Evolutionary conservation across 2,797 vertebrate species (phyloP), one percentile per base, ranked within the genome.

Genomic region (Microctenopoma lineatum): DNA sequence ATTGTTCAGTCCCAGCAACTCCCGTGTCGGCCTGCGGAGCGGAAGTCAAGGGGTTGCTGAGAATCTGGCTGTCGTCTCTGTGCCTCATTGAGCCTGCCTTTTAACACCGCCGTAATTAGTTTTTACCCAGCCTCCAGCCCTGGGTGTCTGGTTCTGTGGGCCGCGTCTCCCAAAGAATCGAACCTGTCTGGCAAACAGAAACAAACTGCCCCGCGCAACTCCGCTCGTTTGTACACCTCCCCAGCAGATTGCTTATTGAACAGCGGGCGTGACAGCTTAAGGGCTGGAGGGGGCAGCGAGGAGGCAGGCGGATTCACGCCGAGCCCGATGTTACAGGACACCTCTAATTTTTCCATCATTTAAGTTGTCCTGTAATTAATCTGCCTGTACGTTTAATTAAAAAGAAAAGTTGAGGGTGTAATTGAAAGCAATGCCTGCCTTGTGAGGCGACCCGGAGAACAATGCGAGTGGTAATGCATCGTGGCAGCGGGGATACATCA

Each of bases 331-430:
- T 86, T 87, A 72, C 74, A 54, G 83, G 91, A 90, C 86, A 88
- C 85, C 76, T 81, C 73, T 66, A 77, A 81, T 88, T 87, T 90
- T 89, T 87, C 76, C 77, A 85, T 90, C 85, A 83, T 90, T 91
- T 87, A 92, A 84, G 81, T 76, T 66, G 82, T 83, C 87, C 78
- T 60, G 78, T 90, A 92, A 93, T 94, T 93, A 93, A 94, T 94
- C 90, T 89, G 86, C 73, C 87, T 82, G 84, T 89, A 88, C 83
- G 51, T 93, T 94, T 93, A 92, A 94, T 94, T 95, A 93, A 94
- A 94, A 89, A 89, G 87, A 92, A 92, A 92, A 93, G 92, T 92
- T 92, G 90, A 82, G 83, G 78, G 83, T 64, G 86, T 91, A 94
- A 94, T 92, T 91, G 91, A 92, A 94, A 89, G 83, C 84, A 93